Percentiles rank a stretch among this genome's conserved stretches.
phyloP scores from a whole-genome alignment of 2,113 vertebrate genomes.

The Zeus faber region DNA sequence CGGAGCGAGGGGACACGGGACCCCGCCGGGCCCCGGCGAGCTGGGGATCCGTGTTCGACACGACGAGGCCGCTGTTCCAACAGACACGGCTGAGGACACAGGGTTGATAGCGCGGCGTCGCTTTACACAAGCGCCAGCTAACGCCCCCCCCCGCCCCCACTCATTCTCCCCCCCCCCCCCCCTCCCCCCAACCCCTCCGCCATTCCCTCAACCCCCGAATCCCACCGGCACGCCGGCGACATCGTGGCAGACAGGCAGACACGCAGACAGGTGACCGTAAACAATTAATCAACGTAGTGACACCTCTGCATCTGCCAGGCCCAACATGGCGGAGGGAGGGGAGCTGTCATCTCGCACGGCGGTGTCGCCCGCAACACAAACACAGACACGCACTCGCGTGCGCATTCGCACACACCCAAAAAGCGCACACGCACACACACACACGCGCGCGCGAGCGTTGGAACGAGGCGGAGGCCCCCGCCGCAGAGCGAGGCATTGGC shows the following conservation, averaged over 20 bases:
- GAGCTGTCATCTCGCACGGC: slow-evolving; percentile 77
- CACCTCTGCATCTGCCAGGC: slow-evolving; percentile 84
- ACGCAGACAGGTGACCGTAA: slow-evolving; percentile 81
- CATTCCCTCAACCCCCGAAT: slow-evolving; percentile 45
- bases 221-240: slow-evolving; percentile 68
- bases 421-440: neutral
- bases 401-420: neutral
- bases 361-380: slow-evolving; percentile 46
- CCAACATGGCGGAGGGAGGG: slow-evolving; percentile 62
- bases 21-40: slow-evolving; percentile 42
- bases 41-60: slow-evolving; percentile 71
- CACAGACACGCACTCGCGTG: neutral
- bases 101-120: slow-evolving; percentile 44
- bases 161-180: slow-evolving; percentile 27
- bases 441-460: too few relatives aligned
- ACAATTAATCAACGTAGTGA: slow-evolving; percentile 86
- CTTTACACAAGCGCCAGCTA: slow-evolving; percentile 40
- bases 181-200: slow-evolving; percentile 40
- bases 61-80: slow-evolving; percentile 69
- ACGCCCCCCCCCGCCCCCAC: slow-evolving; percentile 19
- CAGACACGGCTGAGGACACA: slow-evolving; percentile 65
- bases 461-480: too few relatives aligned
- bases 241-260: slow-evolving; percentile 66
- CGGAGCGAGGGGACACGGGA: slow-evolving; percentile 18
- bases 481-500: too few relatives aligned